phyloP scores from a whole-genome alignment of 2,113 vertebrate genomes.

The Agapornis roseicollis region DNA sequence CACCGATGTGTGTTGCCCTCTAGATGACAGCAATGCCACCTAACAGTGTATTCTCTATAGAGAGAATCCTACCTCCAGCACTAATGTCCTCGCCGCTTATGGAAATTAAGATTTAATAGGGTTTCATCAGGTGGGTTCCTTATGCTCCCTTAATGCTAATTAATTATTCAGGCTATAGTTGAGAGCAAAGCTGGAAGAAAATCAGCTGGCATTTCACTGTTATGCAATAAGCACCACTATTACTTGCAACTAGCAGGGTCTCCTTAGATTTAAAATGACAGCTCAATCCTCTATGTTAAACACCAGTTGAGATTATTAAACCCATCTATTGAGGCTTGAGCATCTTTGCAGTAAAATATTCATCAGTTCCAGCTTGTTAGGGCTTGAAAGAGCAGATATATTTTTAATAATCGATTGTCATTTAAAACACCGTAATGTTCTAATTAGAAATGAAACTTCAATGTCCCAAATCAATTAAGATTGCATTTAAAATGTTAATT shows the following conservation, averaged over 20 bases:
- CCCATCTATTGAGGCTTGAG: background rate
- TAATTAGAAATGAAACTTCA: background rate
- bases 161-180: background rate
- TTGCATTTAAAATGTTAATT: background rate
- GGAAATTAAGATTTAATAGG: background rate
- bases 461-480: background rate
- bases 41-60: background rate
- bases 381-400: background rate
- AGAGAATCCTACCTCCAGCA: background rate
- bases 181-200: background rate
- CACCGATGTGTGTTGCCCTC: background rate
- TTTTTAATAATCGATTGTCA: constrained; percentile 26
- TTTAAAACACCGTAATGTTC: background rate
- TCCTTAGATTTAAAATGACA: constrained; percentile 7
- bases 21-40: background rate
- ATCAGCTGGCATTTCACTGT: background rate
- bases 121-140: background rate
- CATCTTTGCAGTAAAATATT: background rate
- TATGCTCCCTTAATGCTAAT: background rate
- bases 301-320: constrained; percentile 1
- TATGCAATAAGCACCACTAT: background rate
- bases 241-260: background rate
- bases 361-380: background rate
- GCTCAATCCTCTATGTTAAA: background rate
- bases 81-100: rapidly evolving